Conservation (phyloP, 2,888 invertebrate genomes). For the Andrena bicolor region DNA sequence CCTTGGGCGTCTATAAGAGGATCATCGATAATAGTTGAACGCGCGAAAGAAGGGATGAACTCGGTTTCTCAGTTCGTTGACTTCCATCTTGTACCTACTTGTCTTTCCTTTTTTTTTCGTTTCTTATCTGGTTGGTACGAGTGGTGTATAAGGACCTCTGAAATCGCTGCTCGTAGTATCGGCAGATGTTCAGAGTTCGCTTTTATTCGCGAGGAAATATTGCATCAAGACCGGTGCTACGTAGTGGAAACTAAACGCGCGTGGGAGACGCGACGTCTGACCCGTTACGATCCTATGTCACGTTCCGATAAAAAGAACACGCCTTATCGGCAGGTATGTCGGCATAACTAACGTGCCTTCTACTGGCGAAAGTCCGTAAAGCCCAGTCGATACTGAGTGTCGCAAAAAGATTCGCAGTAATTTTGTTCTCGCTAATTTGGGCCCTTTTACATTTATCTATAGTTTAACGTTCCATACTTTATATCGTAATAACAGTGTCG, state of each 20-base stretch:
- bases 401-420: neutral
- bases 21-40: slow-evolving; percentile 60
- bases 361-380: slow-evolving; percentile 25
- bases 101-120: neutral
- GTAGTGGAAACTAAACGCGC: slow-evolving; percentile 32
- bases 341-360: slow-evolving; percentile 52
- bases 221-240: slow-evolving; percentile 14
- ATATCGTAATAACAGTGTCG: too few relatives aligned
- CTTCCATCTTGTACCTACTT: slow-evolving; percentile 58
- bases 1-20: slow-evolving; percentile 61
- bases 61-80: slow-evolving; percentile 69
- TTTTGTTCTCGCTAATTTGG: too few relatives aligned
- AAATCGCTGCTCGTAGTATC: slow-evolving; percentile 58
- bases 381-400: slow-evolving; percentile 12
- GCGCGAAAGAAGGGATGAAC: slow-evolving; percentile 42
- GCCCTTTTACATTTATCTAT: too few relatives aligned
- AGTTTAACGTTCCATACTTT: too few relatives aligned
- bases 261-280: slow-evolving; percentile 56
- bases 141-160: slow-evolving; percentile 42
- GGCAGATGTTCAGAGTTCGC: slow-evolving; percentile 42
- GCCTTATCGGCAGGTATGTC: slow-evolving; percentile 60
- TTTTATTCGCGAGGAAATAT: slow-evolving; percentile 56
- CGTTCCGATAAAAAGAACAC: slow-evolving; percentile 49
- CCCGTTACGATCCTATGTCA: slow-evolving; percentile 53
- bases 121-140: slow-evolving; percentile 7